A percentile compares a stretch with the other conserved stretches of the same genome.
phyloP scores from a whole-genome alignment of 2,888 invertebrate genomes.

The Tetropium fuscum region DNA sequence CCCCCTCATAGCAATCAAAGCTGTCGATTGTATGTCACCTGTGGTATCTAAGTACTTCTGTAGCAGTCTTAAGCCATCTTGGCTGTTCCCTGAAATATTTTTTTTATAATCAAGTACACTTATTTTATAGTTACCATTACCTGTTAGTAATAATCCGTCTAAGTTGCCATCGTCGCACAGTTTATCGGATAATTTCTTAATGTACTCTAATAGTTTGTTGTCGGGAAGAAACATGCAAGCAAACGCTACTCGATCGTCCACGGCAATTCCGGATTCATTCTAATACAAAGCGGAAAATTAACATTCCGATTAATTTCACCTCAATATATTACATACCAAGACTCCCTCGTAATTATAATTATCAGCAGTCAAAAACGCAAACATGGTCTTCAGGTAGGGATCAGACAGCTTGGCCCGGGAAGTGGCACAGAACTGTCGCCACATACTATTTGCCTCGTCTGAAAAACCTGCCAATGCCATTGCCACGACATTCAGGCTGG shows the following conservation, averaged over 20 bases:
- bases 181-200: slow-evolving; percentile 77
- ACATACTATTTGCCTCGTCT: slow-evolving; percentile 84
- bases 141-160: slow-evolving; percentile 87
- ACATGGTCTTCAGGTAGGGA: slow-evolving; percentile 91
- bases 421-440: slow-evolving; percentile 79
- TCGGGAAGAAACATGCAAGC: slow-evolving; percentile 90
- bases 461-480: slow-evolving; percentile 89
- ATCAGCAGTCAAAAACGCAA: slow-evolving; percentile 89
- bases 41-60: slow-evolving; percentile 89
- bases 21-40: slow-evolving; percentile 93
- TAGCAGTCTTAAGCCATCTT: slow-evolving; percentile 82
- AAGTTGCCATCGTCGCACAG: slow-evolving; percentile 84
- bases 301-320: no score
- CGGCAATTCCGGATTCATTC: slow-evolving; percentile 86
- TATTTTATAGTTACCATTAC: slow-evolving; percentile 58
- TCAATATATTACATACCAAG: slow-evolving; percentile 71
- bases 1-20: slow-evolving; percentile 82
- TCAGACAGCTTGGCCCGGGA: slow-evolving; percentile 86
- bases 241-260: slow-evolving; percentile 92
- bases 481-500: slow-evolving; percentile 74
- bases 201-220: slow-evolving; percentile 80
- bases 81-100: slow-evolving; percentile 72
- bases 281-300: slow-evolving; percentile 63
- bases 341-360: slow-evolving; percentile 81
- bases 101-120: background rate